These are phyloP conservation scores for Sterna hirundo DNA, from an alignment of 2,113 vertebrate genomes.

Conservation along the genomic window DNA sequence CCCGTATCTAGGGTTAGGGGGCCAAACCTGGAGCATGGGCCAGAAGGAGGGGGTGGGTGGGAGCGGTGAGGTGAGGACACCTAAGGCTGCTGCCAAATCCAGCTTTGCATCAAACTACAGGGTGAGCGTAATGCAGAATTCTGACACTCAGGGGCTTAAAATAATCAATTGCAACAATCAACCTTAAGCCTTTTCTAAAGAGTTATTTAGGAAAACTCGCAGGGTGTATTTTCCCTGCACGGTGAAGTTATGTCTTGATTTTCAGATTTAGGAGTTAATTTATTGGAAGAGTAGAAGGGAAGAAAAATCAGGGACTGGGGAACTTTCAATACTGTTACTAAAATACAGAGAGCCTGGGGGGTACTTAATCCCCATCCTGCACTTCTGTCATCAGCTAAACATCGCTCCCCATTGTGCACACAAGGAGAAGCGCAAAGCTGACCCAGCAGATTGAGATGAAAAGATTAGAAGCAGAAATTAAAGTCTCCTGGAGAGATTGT, in stretches of 20 bases:
- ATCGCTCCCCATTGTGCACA: conserved; percentile 31
- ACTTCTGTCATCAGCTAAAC: conserved; percentile 55
- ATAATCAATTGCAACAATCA: conserved; percentile 50
- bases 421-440: conserved; percentile 53
- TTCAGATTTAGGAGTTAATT: conserved; percentile 44
- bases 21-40: neutral
- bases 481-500: conserved; percentile 51
- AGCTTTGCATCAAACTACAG: neutral
- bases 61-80: neutral
- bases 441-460: conserved; percentile 53
- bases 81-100: neutral
- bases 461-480: conserved; percentile 63
- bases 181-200: conserved; percentile 30
- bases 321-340: neutral
- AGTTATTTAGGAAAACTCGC: conserved; percentile 34
- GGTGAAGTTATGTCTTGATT: conserved; percentile 28
- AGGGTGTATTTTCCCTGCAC: conserved; percentile 29
- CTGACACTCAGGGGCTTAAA: conserved; percentile 4
- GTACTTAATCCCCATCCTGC: conserved; percentile 32
- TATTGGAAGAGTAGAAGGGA: conserved; percentile 8
- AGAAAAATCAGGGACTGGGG: neutral
- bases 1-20: neutral
- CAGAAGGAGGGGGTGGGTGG: neutral
- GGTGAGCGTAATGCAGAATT: neutral
- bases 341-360: conserved; percentile 29